Evolutionary conservation across 2,797 vertebrate genomes (phyloP).

Genomic region (Vultur gryphus): DNA sequence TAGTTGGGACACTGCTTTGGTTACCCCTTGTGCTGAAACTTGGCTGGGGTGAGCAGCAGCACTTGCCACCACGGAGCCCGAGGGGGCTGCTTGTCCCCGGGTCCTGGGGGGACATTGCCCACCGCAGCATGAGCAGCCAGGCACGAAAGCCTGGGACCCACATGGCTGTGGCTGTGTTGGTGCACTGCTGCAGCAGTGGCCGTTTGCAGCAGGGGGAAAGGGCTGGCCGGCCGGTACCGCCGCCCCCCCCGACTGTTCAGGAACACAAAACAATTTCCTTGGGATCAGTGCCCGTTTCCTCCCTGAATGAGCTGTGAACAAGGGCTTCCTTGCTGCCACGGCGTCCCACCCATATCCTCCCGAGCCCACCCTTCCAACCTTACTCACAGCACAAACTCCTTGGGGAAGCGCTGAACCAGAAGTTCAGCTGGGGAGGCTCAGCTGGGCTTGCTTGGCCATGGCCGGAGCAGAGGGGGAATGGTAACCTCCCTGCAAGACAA

Average conservation of each 20-base stretch:
- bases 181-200: neutral
- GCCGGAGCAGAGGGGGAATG: neutral
- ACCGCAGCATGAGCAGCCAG: neutral
- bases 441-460: neutral
- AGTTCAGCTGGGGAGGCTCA: neutral
- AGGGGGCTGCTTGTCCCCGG: neutral
- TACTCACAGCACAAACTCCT: constrained; percentile 31
- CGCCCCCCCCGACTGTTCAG: constrained; percentile 56
- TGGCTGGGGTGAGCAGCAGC: accelerated
- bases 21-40: neutral
- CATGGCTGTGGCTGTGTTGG: neutral
- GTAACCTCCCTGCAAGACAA: neutral
- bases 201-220: neutral
- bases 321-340: constrained; percentile 72
- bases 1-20: neutral
- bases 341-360: constrained; percentile 76
- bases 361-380: constrained; percentile 72
- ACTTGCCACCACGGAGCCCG: accelerated
- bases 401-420: neutral
- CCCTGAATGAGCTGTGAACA: constrained; percentile 66
- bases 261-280: constrained; percentile 77
- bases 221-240: neutral
- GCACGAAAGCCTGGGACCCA: neutral
- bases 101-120: neutral
- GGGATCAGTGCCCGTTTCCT: constrained; percentile 80